These are phyloP conservation scores for Poecilia wingei DNA, from an alignment of 2,797 vertebrate species.

Conservation along the genomic window DNA sequence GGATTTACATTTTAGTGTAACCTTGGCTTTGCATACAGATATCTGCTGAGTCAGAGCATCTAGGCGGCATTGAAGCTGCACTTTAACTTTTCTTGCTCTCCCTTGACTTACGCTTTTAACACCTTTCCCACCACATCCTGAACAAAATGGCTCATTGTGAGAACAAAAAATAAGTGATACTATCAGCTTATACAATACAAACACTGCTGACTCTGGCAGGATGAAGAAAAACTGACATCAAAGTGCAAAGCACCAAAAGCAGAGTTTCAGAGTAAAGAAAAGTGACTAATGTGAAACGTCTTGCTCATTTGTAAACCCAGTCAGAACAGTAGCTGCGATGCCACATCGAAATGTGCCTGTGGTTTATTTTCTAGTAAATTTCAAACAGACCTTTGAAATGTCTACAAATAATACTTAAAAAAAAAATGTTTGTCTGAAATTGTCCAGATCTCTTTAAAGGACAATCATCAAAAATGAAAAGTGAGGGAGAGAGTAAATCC, in stretches of 20 bases:
- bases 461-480: background rate
- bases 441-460: background rate
- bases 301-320: conserved; percentile 4
- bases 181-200: conserved; percentile 19
- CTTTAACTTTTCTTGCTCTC: conserved; percentile 10
- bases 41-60: conserved; percentile 1
- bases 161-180: conserved; percentile 4
- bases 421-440: too few relatives aligned
- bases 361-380: background rate
- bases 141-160: conserved; percentile 24
- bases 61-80: background rate
- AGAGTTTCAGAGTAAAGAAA: background rate
- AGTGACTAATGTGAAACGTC: background rate
- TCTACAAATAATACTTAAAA: too few relatives aligned
- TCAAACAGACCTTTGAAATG: background rate
- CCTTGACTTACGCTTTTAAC: conserved; percentile 10
- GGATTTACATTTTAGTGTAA: conserved; percentile 7
- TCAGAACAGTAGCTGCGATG: background rate
- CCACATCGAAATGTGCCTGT: background rate
- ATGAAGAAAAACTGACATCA: conserved; percentile 3
- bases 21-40: background rate
- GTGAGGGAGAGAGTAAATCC: background rate
- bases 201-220: background rate
- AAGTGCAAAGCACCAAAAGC: background rate
- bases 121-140: conserved; percentile 25